Percentiles rank a stretch among this genome's conserved stretches.
phyloP scores from a whole-genome alignment of 2,113 vertebrate genomes.

The Seriola aureovittata region DNA sequence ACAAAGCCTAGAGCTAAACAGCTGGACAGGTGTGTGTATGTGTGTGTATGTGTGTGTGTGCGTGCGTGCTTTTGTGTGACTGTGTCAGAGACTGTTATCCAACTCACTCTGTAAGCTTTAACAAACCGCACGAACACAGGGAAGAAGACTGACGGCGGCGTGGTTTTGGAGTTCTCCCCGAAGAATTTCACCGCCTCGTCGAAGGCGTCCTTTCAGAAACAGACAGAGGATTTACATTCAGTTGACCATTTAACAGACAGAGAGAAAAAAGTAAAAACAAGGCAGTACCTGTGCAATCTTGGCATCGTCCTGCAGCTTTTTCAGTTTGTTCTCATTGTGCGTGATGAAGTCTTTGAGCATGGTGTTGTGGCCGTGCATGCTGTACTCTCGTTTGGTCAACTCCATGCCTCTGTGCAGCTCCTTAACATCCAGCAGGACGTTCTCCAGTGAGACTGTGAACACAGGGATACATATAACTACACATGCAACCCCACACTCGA shows the following conservation, averaged over 20 bases:
- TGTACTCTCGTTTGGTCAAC: constrained; percentile 91
- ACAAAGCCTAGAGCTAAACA: neutral
- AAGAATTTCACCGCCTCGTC: constrained; percentile 95
- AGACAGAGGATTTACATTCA: neutral
- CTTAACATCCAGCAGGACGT: constrained; percentile 94
- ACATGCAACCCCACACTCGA: too few species aligned
- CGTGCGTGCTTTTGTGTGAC: neutral
- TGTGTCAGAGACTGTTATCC: neutral
- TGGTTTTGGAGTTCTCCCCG: constrained; percentile 95
- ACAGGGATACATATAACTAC: neutral
- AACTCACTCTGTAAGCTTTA: constrained; percentile 93
- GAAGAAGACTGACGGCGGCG: constrained; percentile 96
- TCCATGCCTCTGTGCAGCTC: constrained; percentile 97
- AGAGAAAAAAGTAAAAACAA: neutral
- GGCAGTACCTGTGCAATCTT: constrained; percentile 90
- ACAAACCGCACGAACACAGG: constrained; percentile 97
- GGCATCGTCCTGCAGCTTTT: constrained; percentile 94
- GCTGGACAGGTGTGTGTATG: neutral
- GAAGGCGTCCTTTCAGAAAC: constrained; percentile 89
- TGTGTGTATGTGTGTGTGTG: neutral
- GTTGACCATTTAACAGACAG: neutral
- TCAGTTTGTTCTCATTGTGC: constrained; percentile 90
- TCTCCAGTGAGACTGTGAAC: constrained; percentile 93
- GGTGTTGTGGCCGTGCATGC: constrained; percentile 91
- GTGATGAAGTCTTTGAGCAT: constrained; percentile 92